A percentile compares a stretch with the other conserved stretches of the same genome.
Evolutionary conservation across 2,797 vertebrate species (phyloP).

Genomic region (Hafferia zeledoni): DNA sequence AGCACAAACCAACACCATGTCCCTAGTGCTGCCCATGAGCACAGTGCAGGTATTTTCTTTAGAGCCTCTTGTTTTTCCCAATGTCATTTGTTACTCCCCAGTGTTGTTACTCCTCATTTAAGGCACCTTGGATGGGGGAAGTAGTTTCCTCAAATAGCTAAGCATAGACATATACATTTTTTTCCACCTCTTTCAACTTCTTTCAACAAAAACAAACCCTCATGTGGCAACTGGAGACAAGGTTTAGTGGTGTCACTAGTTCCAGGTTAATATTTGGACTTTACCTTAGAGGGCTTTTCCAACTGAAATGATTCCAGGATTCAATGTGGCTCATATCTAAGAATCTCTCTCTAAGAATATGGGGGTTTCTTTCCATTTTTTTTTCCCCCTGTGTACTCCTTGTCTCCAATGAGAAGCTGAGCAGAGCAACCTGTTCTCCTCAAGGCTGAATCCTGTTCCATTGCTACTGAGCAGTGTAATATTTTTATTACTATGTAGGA

Average conservation of each 20-base stretch:
- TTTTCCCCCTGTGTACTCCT: background rate
- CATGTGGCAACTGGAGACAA: background rate
- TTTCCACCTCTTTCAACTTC: background rate
- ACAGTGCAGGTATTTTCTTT: background rate
- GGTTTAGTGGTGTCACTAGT: background rate
- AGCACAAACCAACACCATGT: background rate
- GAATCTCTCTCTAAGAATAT: background rate
- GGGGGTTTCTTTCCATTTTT: background rate
- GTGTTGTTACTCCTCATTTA: background rate
- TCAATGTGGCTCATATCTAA: background rate
- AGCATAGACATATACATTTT: background rate
- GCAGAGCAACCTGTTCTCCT: background rate
- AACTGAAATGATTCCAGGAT: background rate
- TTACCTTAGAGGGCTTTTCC: background rate
- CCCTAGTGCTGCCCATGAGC: background rate
- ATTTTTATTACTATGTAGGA: background rate
- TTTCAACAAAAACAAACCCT: background rate
- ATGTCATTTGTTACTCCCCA: background rate
- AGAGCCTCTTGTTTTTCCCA: background rate
- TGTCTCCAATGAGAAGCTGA: background rate
- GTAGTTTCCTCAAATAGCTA: background rate
- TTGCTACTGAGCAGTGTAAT: background rate
- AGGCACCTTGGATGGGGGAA: background rate
- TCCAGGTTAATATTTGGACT: background rate
- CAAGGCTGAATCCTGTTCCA: background rate